Base-by-base conservation (phyloP, 2,113 vertebrate species). In the Nibea coibor region DNA sequence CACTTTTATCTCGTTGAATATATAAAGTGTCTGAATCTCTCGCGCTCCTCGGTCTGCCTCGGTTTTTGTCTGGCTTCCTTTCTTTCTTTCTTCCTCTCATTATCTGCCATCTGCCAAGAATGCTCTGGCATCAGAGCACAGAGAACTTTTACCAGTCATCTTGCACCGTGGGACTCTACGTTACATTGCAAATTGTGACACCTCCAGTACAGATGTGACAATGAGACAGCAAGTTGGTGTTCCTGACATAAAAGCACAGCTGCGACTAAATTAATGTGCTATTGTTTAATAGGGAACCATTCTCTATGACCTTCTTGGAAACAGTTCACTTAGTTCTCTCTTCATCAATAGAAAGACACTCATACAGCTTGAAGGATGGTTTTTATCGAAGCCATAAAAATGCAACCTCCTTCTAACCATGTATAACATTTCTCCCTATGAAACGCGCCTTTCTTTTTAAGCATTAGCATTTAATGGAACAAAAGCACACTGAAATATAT, bases 341-440 rank as follows among this genome's bases (percentile, higher is more conserved):
- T 65, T 69, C 35, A 69, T 80, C 48, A 35, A 17, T 17, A 39
- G 11, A 54, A 24, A 0, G 10, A 5, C 26, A 20, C 47, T 76
- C 22, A 73, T 61, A 35, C 51, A 71, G 68, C 54, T 31, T 65
- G n/a, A 75, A 35, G 26, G 20, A 7, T 50, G 19, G 24, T 12
- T 72, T 79, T 75, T 28, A 72, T 71, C 62, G 19, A 57, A 57
- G 35, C 53, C 35, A 81, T 68, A 75, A 72, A 70, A 63, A 73
- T 43, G 22, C 42, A 68, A 10, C 62, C 67, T 2, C 24, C 16
- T 59, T 59, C 17, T 56, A 39, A 58, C 2, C 22, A 19, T 3
- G 45, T 45, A 3, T 45, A 45, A 45, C 14, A 42, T 56, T 54
- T 78, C 10, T 54, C 1, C 35, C 10, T 0, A 42, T 48, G 56